These are phyloP conservation scores for Agrochola lota DNA, from an alignment of 2,888 invertebrate species.

Conservation along the genomic window DNA sequence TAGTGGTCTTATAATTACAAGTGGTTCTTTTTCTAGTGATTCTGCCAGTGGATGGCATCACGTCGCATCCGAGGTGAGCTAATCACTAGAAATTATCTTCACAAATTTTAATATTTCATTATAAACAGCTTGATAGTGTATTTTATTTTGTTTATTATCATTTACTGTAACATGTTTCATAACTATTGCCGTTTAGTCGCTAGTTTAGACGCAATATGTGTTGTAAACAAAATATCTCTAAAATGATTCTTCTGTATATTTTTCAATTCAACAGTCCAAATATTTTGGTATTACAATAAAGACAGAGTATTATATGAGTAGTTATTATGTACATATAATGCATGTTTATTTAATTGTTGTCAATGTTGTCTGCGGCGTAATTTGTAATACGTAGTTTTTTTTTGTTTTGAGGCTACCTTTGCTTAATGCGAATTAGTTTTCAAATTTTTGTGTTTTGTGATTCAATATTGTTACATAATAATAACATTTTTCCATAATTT, in stretches of 20 bases:
- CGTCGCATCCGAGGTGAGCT: slow-evolving; percentile 92
- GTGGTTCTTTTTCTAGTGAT: slow-evolving; percentile 94
- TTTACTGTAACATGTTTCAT: neutral
- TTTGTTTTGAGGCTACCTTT: neutral
- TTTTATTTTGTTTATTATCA: neutral
- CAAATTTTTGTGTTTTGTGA: neutral
- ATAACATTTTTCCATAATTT: neutral
- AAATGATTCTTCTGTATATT: neutral
- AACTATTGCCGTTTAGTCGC: slow-evolving; percentile 6
- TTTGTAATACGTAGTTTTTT: neutral
- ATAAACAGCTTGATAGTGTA: slow-evolving; percentile 5
- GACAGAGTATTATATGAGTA: neutral
- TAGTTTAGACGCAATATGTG: neutral
- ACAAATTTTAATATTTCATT: neutral
- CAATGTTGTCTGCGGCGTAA: slow-evolving; percentile 31
- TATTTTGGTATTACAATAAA: neutral
- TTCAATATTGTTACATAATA: neutral
- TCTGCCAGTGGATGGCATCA: slow-evolving; percentile 93
- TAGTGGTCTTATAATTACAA: slow-evolving; percentile 93
- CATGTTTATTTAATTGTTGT: slow-evolving; percentile 26
- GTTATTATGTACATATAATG: slow-evolving; percentile 8
- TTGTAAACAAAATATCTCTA: slow-evolving; percentile 32
- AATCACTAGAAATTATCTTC: slow-evolving; percentile 41
- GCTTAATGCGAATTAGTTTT: slow-evolving; percentile 22
- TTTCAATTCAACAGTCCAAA: neutral